phyloP scores from a whole-genome alignment of 2,797 vertebrate species.

The Antennarius maculatus region DNA sequence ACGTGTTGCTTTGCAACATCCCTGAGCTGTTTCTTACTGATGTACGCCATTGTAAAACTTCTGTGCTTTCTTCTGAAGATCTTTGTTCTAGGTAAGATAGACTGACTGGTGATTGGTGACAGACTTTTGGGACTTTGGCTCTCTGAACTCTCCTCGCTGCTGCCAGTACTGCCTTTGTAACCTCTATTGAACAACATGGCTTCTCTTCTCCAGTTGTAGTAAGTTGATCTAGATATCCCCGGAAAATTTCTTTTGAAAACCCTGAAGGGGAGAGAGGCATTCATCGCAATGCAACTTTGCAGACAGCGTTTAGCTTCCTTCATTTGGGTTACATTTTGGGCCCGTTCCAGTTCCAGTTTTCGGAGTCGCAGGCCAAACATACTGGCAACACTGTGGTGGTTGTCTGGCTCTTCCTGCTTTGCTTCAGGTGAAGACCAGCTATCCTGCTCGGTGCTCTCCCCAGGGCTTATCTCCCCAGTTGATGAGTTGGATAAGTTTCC shows the following conservation, averaged over 20 bases:
- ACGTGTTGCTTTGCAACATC: conserved; percentile 84
- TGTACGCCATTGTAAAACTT: conserved; percentile 74
- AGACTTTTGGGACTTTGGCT: conserved; percentile 71
- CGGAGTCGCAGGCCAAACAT: conserved; percentile 71
- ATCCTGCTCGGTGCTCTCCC: conserved; percentile 79
- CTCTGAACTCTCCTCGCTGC: conserved; percentile 77
- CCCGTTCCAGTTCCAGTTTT: conserved; percentile 70
- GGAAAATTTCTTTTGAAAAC: conserved; percentile 93
- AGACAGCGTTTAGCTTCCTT: conserved; percentile 92
- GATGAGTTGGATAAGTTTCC: conserved; percentile 73
- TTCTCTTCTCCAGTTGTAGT: conserved; percentile 97
- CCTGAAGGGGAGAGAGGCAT: conserved; percentile 89
- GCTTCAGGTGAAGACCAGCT: conserved; percentile 81
- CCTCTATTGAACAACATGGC: conserved; percentile 81
- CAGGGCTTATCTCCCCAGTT: conserved; percentile 74
- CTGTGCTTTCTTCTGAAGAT: conserved; percentile 66
- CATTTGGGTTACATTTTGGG: conserved; percentile 84
- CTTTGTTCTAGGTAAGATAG: conserved; percentile 39
- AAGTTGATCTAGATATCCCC: conserved; percentile 94
- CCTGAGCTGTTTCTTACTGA: conserved; percentile 86
- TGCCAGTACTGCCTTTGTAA: conserved; percentile 72
- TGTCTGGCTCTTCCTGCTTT: conserved; percentile 60
- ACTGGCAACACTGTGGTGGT: conserved; percentile 67
- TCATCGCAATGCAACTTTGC: conserved; percentile 91
- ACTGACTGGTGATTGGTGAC: conserved; percentile 19